phyloP scores from a whole-genome alignment of 1,140 invertebrate genomes.

The Anthonomus grandis region DNA sequence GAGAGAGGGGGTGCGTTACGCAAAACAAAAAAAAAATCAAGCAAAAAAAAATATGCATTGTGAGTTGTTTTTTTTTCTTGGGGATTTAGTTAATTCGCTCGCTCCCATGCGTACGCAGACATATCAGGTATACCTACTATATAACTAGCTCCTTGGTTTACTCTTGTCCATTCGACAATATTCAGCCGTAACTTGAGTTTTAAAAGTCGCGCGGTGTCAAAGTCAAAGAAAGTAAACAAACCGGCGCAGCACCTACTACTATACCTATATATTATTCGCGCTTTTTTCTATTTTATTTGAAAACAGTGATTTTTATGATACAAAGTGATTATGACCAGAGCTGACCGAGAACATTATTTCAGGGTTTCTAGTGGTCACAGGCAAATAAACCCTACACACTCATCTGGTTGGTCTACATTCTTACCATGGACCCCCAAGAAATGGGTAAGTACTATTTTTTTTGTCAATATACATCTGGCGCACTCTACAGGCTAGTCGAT shows the following conservation, averaged over 20 bases:
- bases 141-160: conserved; percentile 6
- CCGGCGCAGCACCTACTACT: no score
- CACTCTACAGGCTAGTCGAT: no score
- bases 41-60: no score
- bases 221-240: conserved; percentile 23
- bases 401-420: conserved; percentile 3
- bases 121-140: not conserved
- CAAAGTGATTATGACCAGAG: conserved; percentile 23
- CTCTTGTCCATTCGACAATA: conserved; percentile 15
- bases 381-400: not conserved
- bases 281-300: conserved; percentile 7
- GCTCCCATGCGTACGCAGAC: conserved; percentile 3
- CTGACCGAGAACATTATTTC: conserved; percentile 16
- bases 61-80: no score
- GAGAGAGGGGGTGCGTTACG: no score
- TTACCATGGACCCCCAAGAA: conserved; percentile 5
- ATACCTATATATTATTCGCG: not conserved
- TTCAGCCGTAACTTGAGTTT: conserved; percentile 8
- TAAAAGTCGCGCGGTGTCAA: conserved; percentile 9
- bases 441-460: conserved; percentile 20
- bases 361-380: conserved; percentile 20
- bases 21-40: no score
- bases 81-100: no score
- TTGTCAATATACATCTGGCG: no score
- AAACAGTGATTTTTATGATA: conserved; percentile 17